Percentiles rank a stretch among this genome's conserved stretches.
These are phyloP conservation scores for Pungitius pungitius DNA, from an alignment of 2,113 vertebrate species.

Conservation along the genomic window DNA sequence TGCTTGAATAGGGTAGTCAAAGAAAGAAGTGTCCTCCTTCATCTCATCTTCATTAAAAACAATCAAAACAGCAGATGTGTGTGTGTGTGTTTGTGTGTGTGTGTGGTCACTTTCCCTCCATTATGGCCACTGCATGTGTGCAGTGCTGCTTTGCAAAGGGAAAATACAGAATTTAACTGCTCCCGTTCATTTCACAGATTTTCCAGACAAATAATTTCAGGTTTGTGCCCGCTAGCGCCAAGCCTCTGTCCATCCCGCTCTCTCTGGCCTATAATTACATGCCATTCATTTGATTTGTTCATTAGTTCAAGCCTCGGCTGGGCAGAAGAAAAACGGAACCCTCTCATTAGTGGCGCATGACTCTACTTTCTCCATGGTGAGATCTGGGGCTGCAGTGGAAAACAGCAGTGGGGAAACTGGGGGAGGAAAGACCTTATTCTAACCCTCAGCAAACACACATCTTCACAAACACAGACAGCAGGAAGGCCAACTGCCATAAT, in stretches of 20 bases:
- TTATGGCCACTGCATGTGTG: conserved; percentile 34
- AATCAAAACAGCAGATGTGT: conserved; percentile 57
- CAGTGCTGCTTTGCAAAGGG: conserved; percentile 47
- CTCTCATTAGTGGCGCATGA: conserved; percentile 80
- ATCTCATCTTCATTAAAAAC: too few relatives aligned
- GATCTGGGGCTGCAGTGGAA: conserved; percentile 54
- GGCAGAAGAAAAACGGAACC: conserved; percentile 73
- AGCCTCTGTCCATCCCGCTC: conserved; percentile 68
- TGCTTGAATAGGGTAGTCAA: not conserved
- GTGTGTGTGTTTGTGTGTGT: conserved; percentile 44
- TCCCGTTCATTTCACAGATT: conserved; percentile 72
- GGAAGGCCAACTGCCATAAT: conserved; percentile 7
- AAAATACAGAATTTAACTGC: conserved; percentile 63
- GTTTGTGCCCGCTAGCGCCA: conserved; percentile 76
- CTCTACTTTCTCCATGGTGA: conserved; percentile 68
- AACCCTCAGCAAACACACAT: conserved; percentile 43
- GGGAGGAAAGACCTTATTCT: conserved; percentile 57
- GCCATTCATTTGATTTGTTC: conserved; percentile 81
- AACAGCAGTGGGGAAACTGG: conserved; percentile 56
- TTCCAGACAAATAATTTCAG: conserved; percentile 80
- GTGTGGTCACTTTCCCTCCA: conserved; percentile 69
- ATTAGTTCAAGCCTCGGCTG: conserved; percentile 77
- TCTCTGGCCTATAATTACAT: conserved; percentile 77
- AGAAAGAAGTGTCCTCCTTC: not conserved
- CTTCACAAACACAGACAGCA: conserved; percentile 20